Evolutionary conservation across 2,888 invertebrate species (phyloP).

Genomic region (Choristoneura rosaceana): DNA sequence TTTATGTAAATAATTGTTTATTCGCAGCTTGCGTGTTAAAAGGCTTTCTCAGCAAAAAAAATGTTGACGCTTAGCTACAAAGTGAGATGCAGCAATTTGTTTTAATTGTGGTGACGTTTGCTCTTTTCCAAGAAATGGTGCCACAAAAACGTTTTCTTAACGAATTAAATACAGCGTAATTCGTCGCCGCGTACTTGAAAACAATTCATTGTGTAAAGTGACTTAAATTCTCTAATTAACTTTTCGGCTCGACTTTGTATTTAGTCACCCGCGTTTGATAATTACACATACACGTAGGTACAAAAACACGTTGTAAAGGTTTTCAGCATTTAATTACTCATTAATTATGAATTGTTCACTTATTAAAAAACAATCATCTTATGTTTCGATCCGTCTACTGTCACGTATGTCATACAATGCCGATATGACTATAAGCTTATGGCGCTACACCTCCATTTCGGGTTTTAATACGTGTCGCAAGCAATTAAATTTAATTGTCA

Average conservation of each 20-base stretch:
- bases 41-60: no score
- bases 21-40: no score
- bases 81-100: background rate
- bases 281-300: background rate
- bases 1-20: no score
- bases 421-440: no score
- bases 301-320: background rate
- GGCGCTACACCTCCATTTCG: background rate
- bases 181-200: background rate
- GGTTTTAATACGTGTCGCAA: background rate
- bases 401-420: no score
- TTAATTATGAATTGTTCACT: no score
- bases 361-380: no score
- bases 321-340: background rate
- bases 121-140: background rate
- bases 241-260: background rate
- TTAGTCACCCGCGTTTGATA: background rate
- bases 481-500: conserved; percentile 2
- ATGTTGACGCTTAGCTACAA: background rate
- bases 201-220: background rate
- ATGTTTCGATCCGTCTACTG: no score
- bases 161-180: background rate
- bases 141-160: background rate
- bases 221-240: background rate
- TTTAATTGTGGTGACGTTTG: background rate